Conservation (phyloP, 1,140 invertebrate genomes). For the Sipha flava region DNA sequence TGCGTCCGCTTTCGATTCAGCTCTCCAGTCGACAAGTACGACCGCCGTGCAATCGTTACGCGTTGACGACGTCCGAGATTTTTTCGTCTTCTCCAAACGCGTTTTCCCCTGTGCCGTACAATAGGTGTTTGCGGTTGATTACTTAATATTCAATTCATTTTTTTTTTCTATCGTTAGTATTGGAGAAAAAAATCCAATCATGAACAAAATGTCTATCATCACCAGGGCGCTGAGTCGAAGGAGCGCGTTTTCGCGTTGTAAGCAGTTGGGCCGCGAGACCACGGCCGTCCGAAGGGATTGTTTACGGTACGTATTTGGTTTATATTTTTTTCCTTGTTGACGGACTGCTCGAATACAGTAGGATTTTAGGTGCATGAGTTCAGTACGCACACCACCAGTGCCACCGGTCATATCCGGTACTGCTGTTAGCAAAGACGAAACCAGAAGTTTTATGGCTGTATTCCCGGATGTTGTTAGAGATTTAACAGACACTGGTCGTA, state of each 20-base stretch:
- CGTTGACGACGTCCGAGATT: too few species aligned
- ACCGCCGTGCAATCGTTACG: too few species aligned
- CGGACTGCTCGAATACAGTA: not conserved
- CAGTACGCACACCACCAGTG: not conserved
- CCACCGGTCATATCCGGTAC: constrained; percentile 54
- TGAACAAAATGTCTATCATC: not conserved
- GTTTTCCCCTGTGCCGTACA: too few species aligned
- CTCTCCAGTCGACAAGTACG: too few species aligned
- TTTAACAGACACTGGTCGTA: constrained; percentile 61
- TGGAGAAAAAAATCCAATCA: not conserved
- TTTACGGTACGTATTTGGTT: not conserved
- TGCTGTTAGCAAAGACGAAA: constrained; percentile 64
- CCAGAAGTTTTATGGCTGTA: constrained; percentile 72
- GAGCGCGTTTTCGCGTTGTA: not conserved
- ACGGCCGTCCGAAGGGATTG: not conserved
- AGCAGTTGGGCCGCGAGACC: not conserved
- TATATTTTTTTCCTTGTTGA: too few species aligned
- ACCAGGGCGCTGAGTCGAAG: not conserved
- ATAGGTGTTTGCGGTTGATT: too few species aligned
- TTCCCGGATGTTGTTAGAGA: constrained; percentile 79
- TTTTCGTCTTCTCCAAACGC: too few species aligned
- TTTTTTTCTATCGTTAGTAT: too few species aligned
- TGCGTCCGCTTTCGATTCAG: too few species aligned
- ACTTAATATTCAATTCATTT: too few species aligned
- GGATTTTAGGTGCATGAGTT: not conserved